Conservation (phyloP, 2,113 vertebrate species). For the Stegostoma tigrinum region DNA sequence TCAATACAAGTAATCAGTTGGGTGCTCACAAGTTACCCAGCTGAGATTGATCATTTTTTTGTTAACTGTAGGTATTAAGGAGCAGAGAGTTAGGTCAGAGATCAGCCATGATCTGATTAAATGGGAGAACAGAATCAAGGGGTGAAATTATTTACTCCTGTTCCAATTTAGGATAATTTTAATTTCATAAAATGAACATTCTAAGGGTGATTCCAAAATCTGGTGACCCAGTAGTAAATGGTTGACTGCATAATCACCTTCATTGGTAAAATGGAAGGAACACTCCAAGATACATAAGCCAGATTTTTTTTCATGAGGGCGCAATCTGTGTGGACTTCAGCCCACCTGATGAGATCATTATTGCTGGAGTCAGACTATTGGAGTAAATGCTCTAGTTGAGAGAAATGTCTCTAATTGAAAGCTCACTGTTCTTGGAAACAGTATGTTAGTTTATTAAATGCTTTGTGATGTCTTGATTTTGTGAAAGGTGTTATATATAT, state of each 20-base stretch:
- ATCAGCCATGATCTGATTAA: no score
- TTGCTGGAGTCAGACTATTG: neutral
- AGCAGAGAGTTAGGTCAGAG: no score
- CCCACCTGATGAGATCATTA: neutral
- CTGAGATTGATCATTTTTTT: no score
- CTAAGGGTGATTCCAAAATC: neutral
- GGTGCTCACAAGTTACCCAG: no score
- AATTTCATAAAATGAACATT: neutral
- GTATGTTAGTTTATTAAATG: neutral
- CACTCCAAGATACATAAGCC: neutral
- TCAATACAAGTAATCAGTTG: no score
- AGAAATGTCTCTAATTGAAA: neutral
- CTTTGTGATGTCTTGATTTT: no score
- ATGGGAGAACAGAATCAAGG: no score
- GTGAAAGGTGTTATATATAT: no score
- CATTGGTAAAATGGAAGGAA: neutral
- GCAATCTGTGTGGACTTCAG: neutral
- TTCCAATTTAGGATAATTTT: neutral
- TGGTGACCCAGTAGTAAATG: neutral
- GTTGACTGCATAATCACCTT: neutral
- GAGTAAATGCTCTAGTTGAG: neutral
- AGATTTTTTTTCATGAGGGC: neutral
- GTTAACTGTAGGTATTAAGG: no score
- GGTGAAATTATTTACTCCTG: neutral
- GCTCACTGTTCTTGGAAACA: neutral